Percentiles rank a stretch among this genome's conserved stretches.
phyloP scores from a whole-genome alignment of 2,797 vertebrate genomes.

The Kryptolebias ocellatus region DNA sequence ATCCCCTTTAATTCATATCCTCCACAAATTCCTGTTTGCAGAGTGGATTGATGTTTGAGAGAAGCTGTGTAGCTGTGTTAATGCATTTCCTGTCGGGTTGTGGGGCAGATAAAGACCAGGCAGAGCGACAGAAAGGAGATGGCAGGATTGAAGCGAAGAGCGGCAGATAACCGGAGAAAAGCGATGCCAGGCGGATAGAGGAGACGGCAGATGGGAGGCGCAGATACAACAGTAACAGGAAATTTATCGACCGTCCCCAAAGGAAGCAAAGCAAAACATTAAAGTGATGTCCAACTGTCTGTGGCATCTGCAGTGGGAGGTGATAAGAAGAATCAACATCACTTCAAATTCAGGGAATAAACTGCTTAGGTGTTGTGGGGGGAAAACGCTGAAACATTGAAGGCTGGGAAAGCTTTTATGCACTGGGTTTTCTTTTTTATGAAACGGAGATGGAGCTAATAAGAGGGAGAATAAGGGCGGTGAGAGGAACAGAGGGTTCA shows the following conservation, averaged over 20 bases:
- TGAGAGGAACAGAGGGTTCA: slow-evolving; percentile 62
- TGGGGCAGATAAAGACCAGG: slow-evolving; percentile 54
- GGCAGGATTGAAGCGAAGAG: slow-evolving; percentile 19
- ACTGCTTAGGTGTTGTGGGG: slow-evolving; percentile 6
- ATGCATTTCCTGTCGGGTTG: slow-evolving; percentile 70
- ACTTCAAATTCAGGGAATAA: background rate
- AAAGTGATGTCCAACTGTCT: background rate
- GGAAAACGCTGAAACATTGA: slow-evolving; percentile 11
- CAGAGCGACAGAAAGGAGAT: slow-evolving; percentile 37
- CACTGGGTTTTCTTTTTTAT: background rate
- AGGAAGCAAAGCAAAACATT: slow-evolving; percentile 18
- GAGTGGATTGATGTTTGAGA: slow-evolving; percentile 31
- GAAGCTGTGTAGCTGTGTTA: slow-evolving; percentile 55
- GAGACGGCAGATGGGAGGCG: slow-evolving; percentile 44
- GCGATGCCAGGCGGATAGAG: slow-evolving; percentile 28
- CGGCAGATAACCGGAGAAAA: slow-evolving; percentile 40
- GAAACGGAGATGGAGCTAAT: slow-evolving; percentile 38
- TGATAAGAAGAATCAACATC: slow-evolving; percentile 9
- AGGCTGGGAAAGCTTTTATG: slow-evolving; percentile 7
- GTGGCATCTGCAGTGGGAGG: slow-evolving; percentile 10
- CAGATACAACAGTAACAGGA: slow-evolving; percentile 51
- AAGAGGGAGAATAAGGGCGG: slow-evolving; percentile 43
- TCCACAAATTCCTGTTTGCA: slow-evolving; percentile 25
- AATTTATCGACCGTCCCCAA: slow-evolving; percentile 34
- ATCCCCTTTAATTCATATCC: background rate